phyloP scores from a whole-genome alignment of 2,113 vertebrate genomes.

The Balaenoptera acutorostrata region DNA sequence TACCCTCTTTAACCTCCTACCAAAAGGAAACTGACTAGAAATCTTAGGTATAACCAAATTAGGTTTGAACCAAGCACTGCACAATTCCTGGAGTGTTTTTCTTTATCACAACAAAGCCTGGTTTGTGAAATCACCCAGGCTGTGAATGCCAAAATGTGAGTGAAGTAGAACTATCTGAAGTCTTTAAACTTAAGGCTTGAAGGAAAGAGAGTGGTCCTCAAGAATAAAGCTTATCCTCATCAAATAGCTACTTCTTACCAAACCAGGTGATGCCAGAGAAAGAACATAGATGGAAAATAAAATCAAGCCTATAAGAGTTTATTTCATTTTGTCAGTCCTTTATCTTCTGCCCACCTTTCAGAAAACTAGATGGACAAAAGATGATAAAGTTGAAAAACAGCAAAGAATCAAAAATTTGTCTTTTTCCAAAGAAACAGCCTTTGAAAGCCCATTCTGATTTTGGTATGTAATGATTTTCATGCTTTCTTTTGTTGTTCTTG shows the following conservation, averaged over 20 bases:
- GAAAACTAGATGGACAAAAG: background rate
- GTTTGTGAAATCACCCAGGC: background rate
- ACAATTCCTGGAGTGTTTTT: background rate
- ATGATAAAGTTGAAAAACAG: background rate
- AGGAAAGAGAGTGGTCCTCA: background rate
- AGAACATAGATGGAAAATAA: background rate
- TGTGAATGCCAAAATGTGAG: background rate
- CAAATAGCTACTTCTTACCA: background rate
- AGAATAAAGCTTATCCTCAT: background rate
- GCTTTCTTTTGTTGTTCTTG: background rate
- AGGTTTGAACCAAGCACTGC: background rate
- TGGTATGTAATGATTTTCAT: background rate
- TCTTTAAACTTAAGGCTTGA: background rate
- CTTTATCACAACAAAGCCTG: background rate
- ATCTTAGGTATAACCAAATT: background rate
- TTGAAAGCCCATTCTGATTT: conserved; percentile 7
- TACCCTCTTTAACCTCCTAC: background rate
- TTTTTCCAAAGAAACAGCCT: background rate
- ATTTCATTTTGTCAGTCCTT: background rate
- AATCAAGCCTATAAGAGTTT: background rate
- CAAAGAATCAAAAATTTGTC: background rate
- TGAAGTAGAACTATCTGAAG: background rate
- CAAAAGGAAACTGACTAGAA: background rate
- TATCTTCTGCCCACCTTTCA: background rate
- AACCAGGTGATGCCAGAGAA: background rate